Percentiles rank a stretch among this genome's conserved stretches.
Conservation (phyloP, 2,888 invertebrate genomes). For the Coenonympha glycerion region DNA sequence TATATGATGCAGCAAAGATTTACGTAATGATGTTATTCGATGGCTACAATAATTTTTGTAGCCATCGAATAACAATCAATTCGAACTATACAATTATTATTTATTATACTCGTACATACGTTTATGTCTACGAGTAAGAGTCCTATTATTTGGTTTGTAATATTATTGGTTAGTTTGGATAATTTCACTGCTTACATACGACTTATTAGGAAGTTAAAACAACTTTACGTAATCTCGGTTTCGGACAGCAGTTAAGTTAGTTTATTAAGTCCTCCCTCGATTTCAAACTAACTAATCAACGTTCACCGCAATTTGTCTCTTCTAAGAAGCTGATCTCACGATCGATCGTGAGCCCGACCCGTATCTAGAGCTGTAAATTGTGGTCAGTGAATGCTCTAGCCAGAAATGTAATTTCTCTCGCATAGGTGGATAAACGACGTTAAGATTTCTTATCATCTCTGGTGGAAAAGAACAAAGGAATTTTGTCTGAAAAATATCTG, state of each 20-base stretch:
- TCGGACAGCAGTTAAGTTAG: background rate
- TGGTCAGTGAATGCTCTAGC: conserved; percentile 12
- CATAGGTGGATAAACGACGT: conserved; percentile 12
- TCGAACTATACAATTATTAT: too few relatives aligned
- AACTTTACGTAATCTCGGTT: background rate
- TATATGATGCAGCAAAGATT: too few relatives aligned
- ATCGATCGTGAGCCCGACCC: conserved; percentile 18
- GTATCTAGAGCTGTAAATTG: conserved; percentile 20
- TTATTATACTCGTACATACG: too few relatives aligned
- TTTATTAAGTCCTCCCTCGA: background rate
- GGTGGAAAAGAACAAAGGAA: conserved; percentile 25
- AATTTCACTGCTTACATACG: background rate
- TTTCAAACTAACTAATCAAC: conserved; percentile 11
- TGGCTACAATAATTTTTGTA: too few relatives aligned
- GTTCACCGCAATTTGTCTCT: conserved; percentile 17
- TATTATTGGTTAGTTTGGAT: background rate
- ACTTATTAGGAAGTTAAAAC: background rate
- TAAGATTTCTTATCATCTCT: conserved; percentile 10
- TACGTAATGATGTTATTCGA: too few relatives aligned
- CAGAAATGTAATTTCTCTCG: conserved; percentile 13
- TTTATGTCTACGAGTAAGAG: too few relatives aligned
- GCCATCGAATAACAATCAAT: too few relatives aligned
- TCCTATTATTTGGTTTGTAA: too few relatives aligned
- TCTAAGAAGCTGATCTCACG: conserved; percentile 18
- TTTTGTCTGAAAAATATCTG: conserved; percentile 5